phyloP scores from a whole-genome alignment of 1,140 invertebrate genomes.

The Homalodisca vitripennis region DNA sequence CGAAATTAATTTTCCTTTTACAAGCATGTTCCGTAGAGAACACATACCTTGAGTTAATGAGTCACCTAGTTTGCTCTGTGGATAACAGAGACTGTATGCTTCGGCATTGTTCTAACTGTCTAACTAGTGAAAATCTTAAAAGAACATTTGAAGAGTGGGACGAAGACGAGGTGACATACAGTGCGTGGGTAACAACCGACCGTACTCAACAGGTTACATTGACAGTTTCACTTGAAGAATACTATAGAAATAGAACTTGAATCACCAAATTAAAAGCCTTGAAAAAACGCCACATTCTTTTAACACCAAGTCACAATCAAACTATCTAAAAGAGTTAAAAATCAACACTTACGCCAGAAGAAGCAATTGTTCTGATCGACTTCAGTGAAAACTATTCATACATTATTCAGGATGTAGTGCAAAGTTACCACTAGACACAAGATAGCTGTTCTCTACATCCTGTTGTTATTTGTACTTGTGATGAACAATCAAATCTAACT shows the following conservation, averaged over 20 bases:
- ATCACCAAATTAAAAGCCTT: background rate
- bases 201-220: background rate
- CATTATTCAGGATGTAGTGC: slow-evolving; percentile 38
- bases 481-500: slow-evolving; percentile 33
- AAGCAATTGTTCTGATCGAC: slow-evolving; percentile 8
- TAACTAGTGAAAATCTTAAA: slow-evolving; percentile 27
- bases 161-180: slow-evolving; percentile 27
- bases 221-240: background rate
- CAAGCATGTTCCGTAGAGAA: background rate
- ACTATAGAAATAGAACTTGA: too few species aligned
- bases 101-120: too few species aligned
- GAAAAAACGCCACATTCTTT: background rate
- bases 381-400: slow-evolving; percentile 39
- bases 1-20: slow-evolving; percentile 39
- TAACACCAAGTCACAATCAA: background rate
- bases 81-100: too few species aligned
- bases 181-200: background rate
- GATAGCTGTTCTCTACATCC: slow-evolving; percentile 36
- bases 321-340: too few species aligned
- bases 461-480: slow-evolving; percentile 25
- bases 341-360: background rate
- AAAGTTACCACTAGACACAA: slow-evolving; percentile 38
- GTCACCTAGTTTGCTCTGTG: too few species aligned
- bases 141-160: slow-evolving; percentile 16
- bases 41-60: too few species aligned